These are phyloP conservation scores for Sesia bembeciformis DNA, from an alignment of 2,888 invertebrate genomes.

Conservation along the genomic window DNA sequence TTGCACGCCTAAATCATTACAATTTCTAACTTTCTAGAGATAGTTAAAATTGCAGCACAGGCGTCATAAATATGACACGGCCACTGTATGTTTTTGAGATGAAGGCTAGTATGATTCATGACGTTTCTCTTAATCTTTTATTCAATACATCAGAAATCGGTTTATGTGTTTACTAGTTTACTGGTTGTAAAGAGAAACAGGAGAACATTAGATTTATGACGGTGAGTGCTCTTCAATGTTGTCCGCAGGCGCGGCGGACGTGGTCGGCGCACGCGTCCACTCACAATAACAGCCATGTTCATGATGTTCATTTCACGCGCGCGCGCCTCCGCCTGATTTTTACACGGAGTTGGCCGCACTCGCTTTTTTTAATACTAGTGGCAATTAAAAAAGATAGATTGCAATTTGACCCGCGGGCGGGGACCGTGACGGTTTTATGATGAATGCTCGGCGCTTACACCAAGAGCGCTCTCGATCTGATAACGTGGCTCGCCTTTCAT, in stretches of 20 bases:
- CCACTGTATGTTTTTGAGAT: background rate
- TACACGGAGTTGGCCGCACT: slow-evolving; percentile 47
- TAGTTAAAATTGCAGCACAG: background rate
- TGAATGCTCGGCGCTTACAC: slow-evolving; percentile 53
- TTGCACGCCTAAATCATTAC: slow-evolving; percentile 19
- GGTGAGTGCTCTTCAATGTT: slow-evolving; percentile 26
- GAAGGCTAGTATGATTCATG: slow-evolving; percentile 26
- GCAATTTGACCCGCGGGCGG: slow-evolving; percentile 66
- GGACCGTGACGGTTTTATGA: slow-evolving; percentile 67
- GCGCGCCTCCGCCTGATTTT: slow-evolving; percentile 49
- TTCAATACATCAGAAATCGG: slow-evolving; percentile 34
- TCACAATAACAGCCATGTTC: slow-evolving; percentile 26
- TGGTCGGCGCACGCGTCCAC: slow-evolving; percentile 20
- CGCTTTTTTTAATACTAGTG: slow-evolving; percentile 47
- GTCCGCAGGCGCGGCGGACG: slow-evolving; percentile 11
- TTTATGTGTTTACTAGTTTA: slow-evolving; percentile 36
- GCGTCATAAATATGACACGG: background rate
- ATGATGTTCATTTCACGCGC: slow-evolving; percentile 54
- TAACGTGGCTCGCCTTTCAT: slow-evolving; percentile 49
- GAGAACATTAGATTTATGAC: slow-evolving; percentile 52
- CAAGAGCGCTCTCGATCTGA: slow-evolving; percentile 55
- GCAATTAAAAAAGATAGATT: slow-evolving; percentile 73
- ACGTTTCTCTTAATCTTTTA: slow-evolving; percentile 41
- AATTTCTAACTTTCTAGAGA: background rate
- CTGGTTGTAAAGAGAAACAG: slow-evolving; percentile 36